These are phyloP conservation scores for Sthenelais limicola DNA, from an alignment of 2,888 invertebrate genomes.

Conservation along the genomic window DNA sequence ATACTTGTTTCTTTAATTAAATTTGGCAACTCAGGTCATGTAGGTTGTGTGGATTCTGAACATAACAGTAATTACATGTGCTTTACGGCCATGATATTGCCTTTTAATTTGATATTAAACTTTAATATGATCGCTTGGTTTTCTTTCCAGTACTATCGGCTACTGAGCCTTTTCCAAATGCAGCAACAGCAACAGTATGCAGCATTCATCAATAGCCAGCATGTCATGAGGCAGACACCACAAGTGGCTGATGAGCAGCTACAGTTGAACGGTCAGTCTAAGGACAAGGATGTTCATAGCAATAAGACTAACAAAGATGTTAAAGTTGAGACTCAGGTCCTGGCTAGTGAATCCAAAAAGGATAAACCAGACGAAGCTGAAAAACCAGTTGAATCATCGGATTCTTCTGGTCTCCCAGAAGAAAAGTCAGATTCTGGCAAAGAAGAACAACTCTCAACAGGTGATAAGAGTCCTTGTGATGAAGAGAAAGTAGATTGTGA, in stretches of 20 bases:
- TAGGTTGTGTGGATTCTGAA: too few relatives aligned
- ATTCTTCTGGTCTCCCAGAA: too few relatives aligned
- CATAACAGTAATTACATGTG: too few relatives aligned
- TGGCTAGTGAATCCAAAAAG: conserved; percentile 1
- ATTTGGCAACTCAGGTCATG: too few relatives aligned
- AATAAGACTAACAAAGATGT: not conserved
- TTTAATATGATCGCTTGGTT: not conserved
- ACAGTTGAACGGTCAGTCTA: conserved; percentile 25
- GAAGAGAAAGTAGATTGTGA: too few relatives aligned
- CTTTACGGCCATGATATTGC: too few relatives aligned
- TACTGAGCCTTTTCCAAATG: conserved; percentile 18
- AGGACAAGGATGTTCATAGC: not conserved
- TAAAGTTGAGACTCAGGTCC: not conserved
- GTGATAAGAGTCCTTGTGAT: too few relatives aligned
- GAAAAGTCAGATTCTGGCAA: too few relatives aligned
- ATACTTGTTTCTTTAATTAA: too few relatives aligned
- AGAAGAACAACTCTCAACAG: too few relatives aligned
- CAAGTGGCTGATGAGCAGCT: not conserved
- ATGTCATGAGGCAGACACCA: not conserved
- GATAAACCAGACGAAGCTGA: not conserved
- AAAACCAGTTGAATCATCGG: too few relatives aligned
- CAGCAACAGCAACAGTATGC: conserved; percentile 37
- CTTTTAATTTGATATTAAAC: not conserved
- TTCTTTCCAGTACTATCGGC: conserved; percentile 44
- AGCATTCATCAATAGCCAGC: conserved; percentile 2